A percentile compares a stretch with the other conserved stretches of the same genome.
These are phyloP conservation scores for Gadopsis bispinosus DNA, from an alignment of 2,797 vertebrate genomes.

Conservation along the genomic window DNA sequence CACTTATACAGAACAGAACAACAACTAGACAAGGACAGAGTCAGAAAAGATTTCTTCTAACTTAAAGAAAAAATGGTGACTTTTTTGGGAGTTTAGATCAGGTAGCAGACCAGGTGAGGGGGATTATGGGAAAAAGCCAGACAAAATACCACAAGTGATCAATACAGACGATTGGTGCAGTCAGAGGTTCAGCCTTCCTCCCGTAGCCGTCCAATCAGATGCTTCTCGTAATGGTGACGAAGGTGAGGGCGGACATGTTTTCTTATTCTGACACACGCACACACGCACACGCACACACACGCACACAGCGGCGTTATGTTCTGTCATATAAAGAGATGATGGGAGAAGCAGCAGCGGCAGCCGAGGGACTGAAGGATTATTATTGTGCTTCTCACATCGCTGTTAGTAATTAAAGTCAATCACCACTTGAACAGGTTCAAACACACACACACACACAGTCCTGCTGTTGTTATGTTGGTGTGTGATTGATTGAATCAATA, in stretches of 20 bases:
- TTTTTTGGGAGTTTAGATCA: too few relatives aligned
- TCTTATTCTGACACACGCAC: background rate
- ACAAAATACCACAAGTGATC: background rate
- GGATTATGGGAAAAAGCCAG: too few relatives aligned
- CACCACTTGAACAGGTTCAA: slow-evolving; percentile 67
- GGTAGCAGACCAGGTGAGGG: too few relatives aligned
- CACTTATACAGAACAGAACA: too few relatives aligned
- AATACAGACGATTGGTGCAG: slow-evolving; percentile 8
- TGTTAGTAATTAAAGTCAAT: slow-evolving; percentile 78
- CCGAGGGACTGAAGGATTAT: slow-evolving; percentile 57
- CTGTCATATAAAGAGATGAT: slow-evolving; percentile 47
- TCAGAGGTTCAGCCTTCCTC: slow-evolving; percentile 5
- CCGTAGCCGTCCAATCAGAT: slow-evolving; percentile 18
- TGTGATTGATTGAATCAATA: slow-evolving; percentile 72
- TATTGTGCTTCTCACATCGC: slow-evolving; percentile 68
- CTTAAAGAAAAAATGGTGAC: too few relatives aligned
- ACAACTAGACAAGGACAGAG: too few relatives aligned
- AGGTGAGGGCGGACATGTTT: background rate
- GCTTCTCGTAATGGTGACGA: background rate
- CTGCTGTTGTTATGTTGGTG: slow-evolving; percentile 46
- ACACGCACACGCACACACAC: slow-evolving; percentile 10
- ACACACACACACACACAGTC: slow-evolving; percentile 29
- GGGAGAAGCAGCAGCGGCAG: slow-evolving; percentile 26
- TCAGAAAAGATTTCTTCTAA: too few relatives aligned
- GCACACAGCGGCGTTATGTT: background rate